Conservation (phyloP, 2,113 vertebrate genomes). For the Phyllostomus hastatus region DNA sequence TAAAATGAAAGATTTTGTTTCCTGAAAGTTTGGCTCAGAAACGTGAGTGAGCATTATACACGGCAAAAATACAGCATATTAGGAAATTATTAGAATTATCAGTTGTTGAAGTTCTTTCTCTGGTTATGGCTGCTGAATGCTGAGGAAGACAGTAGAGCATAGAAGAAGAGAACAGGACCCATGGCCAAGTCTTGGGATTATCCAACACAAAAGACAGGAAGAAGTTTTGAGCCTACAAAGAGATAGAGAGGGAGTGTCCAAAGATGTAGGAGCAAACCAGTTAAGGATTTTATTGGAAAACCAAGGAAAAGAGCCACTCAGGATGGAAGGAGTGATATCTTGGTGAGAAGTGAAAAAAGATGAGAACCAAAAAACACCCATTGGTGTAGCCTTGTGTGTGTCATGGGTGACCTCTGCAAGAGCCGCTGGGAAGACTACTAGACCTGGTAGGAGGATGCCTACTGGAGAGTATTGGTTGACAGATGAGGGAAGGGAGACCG, state of each 20-base stretch:
- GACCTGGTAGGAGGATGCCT: neutral
- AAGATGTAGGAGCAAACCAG: neutral
- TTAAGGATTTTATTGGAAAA: neutral
- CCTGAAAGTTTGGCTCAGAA: no score
- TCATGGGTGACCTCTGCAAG: neutral
- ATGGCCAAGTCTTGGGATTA: neutral
- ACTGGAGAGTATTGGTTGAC: neutral
- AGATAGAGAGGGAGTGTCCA: neutral
- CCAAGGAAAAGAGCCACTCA: neutral
- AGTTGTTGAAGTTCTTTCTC: neutral
- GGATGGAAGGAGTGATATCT: no score
- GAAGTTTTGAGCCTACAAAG: neutral
- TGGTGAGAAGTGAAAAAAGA: neutral
- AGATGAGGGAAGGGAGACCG: neutral
- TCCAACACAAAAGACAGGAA: neutral
- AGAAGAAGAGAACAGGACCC: neutral
- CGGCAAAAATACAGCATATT: neutral
- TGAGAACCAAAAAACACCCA: neutral
- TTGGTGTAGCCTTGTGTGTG: no score
- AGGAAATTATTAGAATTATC: neutral
- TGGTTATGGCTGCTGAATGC: neutral
- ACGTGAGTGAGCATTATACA: no score
- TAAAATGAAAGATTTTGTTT: no score
- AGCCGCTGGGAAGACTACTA: neutral
- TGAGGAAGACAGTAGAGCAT: neutral